These are phyloP conservation scores for Sebastes trivittatus DNA, from an alignment of 2,797 vertebrate species.

Conservation along the genomic window DNA sequence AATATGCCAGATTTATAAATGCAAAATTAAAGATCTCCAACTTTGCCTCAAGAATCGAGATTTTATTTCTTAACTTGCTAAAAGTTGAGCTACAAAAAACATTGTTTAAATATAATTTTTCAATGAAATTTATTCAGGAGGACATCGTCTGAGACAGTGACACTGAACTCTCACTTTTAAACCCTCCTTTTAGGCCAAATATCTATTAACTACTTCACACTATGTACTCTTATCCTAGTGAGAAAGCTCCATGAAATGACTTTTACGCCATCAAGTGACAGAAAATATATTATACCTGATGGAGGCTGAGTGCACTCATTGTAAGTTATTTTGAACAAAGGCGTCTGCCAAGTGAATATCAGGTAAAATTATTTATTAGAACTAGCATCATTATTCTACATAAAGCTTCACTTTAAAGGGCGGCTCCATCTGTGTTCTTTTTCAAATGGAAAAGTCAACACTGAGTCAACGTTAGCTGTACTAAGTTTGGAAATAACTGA, in stretches of 20 bases:
- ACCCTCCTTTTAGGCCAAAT: background rate
- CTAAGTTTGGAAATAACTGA: no score
- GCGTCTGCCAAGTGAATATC: background rate
- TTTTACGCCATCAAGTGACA: no score
- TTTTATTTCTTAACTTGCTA: no score
- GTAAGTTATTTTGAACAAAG: background rate
- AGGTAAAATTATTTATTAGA: background rate
- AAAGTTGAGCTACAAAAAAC: no score
- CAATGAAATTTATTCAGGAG: no score
- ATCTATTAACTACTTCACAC: background rate
- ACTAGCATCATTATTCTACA: fast-evolving
- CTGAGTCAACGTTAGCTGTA: fast-evolving
- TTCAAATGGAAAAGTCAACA: no score
- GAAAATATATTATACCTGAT: background rate
- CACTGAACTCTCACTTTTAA: background rate
- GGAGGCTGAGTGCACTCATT: background rate
- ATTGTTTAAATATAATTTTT: no score
- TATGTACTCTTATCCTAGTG: background rate
- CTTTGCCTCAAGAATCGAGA: no score
- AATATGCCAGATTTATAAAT: background rate
- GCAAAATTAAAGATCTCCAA: background rate
- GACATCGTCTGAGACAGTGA: background rate
- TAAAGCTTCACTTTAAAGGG: background rate
- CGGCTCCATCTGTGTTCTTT: no score
- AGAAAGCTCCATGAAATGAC: background rate